Base-by-base conservation (phyloP, 2,797 vertebrate genomes). In the Percopsis omiscomaycus region DNA sequence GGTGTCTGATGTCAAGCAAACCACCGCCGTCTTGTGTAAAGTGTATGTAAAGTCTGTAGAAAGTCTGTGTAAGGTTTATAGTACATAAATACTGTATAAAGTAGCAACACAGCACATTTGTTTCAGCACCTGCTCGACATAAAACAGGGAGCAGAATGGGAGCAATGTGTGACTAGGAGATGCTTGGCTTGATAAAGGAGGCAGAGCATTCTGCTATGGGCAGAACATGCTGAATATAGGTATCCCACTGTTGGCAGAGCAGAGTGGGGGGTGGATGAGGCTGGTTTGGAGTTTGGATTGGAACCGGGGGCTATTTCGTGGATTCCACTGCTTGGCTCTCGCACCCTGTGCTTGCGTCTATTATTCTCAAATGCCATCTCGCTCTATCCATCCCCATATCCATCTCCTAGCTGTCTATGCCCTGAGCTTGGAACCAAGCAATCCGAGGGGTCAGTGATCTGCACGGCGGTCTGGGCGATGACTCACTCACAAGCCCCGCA, bases 381-480 rank as follows among this genome's bases (percentile, higher is more conserved):
- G 15, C 42, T 59, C 37, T 54, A 44, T 49, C 11, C 3, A 12
- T 54, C 37, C 14, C 11, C 15, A 46, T 10, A 27, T 47, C 44
- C 22, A 30, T n/a, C 32, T 6, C 15, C 22, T 37, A 5, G 48
- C 45, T 67, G 62, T 74, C 50, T 45, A 46, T 61, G 51, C 55
- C 56, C 16, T 47, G 59, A 67, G 56, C 67, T 28, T 22, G n/a
- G 54, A n/a, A 28, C 27, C 42, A 10, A 64, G 71, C 58, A 53
- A 65, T 81, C 73, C 80, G 47, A 59, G 77, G 55, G 86, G 86
- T 83, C 83, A 69, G n/a, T 62, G 78, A 86, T 80, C 83, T 83
- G 82, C 77, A 78, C 73, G 42, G 13, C 68, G 71, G 80, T 79
- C 77, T 69, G 54, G 68, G 66, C 48, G 44, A 78, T 87, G 86